Base-by-base conservation (phyloP, 1,140 invertebrate species). In the Philotrypesis tridentata region DNA sequence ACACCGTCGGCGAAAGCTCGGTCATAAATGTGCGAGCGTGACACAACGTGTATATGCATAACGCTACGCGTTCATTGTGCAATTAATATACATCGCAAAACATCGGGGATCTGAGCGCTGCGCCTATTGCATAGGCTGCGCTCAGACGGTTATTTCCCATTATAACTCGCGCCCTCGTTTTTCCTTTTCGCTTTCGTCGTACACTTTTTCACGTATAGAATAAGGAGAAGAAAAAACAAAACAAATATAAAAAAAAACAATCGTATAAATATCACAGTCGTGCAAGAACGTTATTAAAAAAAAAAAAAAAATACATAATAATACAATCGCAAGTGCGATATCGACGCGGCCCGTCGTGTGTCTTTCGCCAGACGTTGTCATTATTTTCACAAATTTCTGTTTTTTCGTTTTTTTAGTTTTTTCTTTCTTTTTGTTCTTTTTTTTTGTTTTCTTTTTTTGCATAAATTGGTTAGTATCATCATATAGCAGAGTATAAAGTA, bases 211-310 rank as follows among this genome's bases (percentile, higher is more conserved):
- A n/a, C 7, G 48, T 55, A 43, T 43, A 43, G 1, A 21, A 55
- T 55, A 68, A n/a, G 48, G 40, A 14, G 29, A 23, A 65, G 29
- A 40, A 55, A 12, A 79, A 55, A 79, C 25, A 73, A 78, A 77
- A 65, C 9, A 78, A 68, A 37, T 37, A 37, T 37, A 37, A n/a
- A 14, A 31, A 65, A 43, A 80, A 77, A 60, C 63, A 75, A 48
- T 31, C 40, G 61, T 55, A 37, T 37, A 70, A 81, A 63, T 82
- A 82, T 82, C 80, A 82, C 65, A 76, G 80, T 82, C 65, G 48
- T 27, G 73, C 61, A 25, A 27, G 61, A 65, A 29, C 23, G 61
- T 65, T 14, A 27, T 27, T 65, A 65, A 65, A 65, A 29, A 65
- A 25, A 29, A 12, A 4, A 21, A 65, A 27, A 65, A 70, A 21